Percentiles rank a stretch among this genome's conserved stretches.
These are phyloP conservation scores for Perognathus longimembris DNA, from an alignment of 2,113 vertebrate species.

Conservation along the genomic window DNA sequence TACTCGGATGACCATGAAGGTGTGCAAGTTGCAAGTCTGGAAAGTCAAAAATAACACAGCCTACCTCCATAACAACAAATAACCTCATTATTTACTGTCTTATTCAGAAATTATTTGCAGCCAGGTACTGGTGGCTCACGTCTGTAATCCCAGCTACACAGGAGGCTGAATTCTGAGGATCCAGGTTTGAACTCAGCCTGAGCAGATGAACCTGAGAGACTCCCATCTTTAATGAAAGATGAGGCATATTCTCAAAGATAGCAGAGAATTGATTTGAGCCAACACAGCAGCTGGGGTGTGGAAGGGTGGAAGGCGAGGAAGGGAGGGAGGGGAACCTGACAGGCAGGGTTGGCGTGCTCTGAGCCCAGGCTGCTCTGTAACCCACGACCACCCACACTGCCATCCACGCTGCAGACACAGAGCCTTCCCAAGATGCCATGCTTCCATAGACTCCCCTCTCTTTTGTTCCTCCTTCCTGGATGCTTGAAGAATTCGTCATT, in stretches of 20 bases:
- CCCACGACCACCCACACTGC: no score
- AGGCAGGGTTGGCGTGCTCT: fast-evolving
- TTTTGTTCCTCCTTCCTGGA: neutral
- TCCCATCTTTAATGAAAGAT: neutral
- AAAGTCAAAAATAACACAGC: neutral
- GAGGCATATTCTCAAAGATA: neutral
- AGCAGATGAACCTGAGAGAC: no score
- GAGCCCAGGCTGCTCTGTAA: no score
- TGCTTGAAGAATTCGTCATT: neutral
- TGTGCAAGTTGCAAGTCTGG: neutral
- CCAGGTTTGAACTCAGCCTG: no score
- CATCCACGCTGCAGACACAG: no score
- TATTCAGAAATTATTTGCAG: conserved; percentile 8
- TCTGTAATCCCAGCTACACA: no score
- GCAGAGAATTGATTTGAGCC: neutral
- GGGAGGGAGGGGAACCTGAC: no score
- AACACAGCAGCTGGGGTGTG: no score
- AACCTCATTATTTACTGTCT: neutral
- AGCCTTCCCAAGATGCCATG: neutral
- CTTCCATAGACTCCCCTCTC: neutral
- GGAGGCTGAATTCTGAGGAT: no score
- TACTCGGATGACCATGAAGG: neutral
- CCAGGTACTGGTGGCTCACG: no score
- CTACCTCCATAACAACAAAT: neutral
- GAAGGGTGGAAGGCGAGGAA: no score